phyloP scores from a whole-genome alignment of 1,140 invertebrate genomes.

The Scaptomyza graminum region DNA sequence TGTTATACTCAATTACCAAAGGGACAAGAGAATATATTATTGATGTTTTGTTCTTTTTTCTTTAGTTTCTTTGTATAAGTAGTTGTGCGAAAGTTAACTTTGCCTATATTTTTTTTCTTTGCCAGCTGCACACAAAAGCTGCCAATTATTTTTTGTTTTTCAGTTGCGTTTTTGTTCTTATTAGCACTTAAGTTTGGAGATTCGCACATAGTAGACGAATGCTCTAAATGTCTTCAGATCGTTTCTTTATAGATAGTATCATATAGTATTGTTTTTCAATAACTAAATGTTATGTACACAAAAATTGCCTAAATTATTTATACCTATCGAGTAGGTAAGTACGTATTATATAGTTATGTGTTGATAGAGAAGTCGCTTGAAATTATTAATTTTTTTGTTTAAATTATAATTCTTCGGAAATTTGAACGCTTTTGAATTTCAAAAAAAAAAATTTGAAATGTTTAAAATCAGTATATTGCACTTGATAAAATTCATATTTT shows the following conservation, averaged over 20 bases:
- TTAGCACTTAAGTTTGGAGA: conserved; percentile 4
- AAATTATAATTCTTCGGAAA: no score
- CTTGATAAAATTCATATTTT: no score
- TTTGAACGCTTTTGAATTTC: no score
- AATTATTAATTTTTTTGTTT: neutral
- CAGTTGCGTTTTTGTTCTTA: conserved; percentile 21
- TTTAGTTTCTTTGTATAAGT: conserved; percentile 6
- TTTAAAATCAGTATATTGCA: neutral
- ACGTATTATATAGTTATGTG: conserved; percentile 36
- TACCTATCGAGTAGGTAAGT: conserved; percentile 30
- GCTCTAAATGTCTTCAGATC: conserved; percentile 18
- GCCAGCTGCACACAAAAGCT: conserved; percentile 13
- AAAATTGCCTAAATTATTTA: conserved; percentile 68
- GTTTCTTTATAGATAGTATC: conserved; percentile 2
- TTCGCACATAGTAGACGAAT: no score
- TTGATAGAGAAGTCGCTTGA: neutral
- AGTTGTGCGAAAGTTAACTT: conserved; percentile 12
- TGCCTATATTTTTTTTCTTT: neutral
- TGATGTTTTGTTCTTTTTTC: neutral
- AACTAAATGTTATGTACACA: conserved; percentile 70
- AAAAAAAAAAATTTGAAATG: no score
- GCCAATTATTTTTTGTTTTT: neutral
- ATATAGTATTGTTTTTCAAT: conserved; percentile 22
- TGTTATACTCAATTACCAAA: conserved; percentile 5
- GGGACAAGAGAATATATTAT: neutral